These are phyloP conservation scores for Nipponacmea schrenckii DNA, from an alignment of 2,888 invertebrate genomes.

Conservation along the genomic window DNA sequence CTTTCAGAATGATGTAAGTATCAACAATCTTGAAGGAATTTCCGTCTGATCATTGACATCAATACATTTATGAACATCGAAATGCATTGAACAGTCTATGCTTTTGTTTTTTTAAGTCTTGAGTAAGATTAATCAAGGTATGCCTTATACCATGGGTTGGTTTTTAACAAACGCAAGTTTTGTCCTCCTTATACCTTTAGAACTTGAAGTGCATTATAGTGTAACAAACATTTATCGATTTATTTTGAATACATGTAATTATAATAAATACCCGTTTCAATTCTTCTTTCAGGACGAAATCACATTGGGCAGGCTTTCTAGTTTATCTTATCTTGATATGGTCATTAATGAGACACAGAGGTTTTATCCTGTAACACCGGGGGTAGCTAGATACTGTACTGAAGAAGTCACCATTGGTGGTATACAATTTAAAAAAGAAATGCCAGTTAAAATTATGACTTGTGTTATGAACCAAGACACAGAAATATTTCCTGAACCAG, in stretches of 20 bases:
- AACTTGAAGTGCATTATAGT: no score
- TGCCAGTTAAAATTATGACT: constrained; percentile 45
- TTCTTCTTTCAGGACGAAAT: constrained; percentile 30
- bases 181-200: no score
- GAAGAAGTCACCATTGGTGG: constrained; percentile 42
- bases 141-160: no score
- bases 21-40: background rate
- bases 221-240: no score
- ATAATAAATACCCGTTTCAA: no score
- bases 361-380: constrained; percentile 44
- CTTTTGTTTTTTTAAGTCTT: no score
- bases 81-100: no score
- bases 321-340: constrained; percentile 41
- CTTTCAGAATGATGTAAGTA: constrained; percentile 13
- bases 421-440: constrained; percentile 39
- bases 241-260: no score
- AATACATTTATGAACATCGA: no score
- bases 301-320: constrained; percentile 18
- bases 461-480: constrained; percentile 41
- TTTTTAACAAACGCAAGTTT: no score
- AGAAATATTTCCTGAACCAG: constrained; percentile 38
- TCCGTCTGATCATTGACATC: no score
- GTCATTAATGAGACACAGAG: constrained; percentile 41
- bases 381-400: constrained; percentile 44
- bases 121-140: no score